phyloP scores from a whole-genome alignment of 2,888 invertebrate species.

The Adelognathus sp. region DNA sequence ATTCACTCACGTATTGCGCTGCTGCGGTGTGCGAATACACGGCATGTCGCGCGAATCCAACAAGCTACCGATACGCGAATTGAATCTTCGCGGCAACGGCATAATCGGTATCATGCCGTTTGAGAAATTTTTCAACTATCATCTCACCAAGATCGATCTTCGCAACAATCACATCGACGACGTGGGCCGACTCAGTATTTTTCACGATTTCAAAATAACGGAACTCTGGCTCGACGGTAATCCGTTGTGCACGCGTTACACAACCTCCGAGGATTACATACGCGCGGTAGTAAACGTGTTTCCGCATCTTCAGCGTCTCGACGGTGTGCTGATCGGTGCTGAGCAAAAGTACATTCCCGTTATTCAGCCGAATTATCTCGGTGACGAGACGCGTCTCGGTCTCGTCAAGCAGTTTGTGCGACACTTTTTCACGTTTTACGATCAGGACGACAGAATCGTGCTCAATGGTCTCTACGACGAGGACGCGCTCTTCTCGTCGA shows the following conservation, averaged over 20 bases:
- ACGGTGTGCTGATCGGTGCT: constrained; percentile 73
- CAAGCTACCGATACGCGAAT: constrained; percentile 72
- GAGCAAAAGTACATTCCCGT: constrained; percentile 69
- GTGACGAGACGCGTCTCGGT: constrained; percentile 66
- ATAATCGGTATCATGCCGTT: constrained; percentile 66
- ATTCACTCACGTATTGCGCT: constrained; percentile 70
- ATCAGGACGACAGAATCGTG: constrained; percentile 75
- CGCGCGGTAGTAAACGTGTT: constrained; percentile 71
- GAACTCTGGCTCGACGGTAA: constrained; percentile 79
- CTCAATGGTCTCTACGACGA: constrained; percentile 77
- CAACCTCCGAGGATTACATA: constrained; percentile 72
- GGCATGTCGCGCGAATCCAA: constrained; percentile 62
- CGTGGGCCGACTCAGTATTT: constrained; percentile 67
- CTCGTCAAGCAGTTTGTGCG: constrained; percentile 76
- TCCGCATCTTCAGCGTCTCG: constrained; percentile 74
- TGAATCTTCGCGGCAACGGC: constrained; percentile 72
- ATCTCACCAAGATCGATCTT: constrained; percentile 73
- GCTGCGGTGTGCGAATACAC: constrained; percentile 64
- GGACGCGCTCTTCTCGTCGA: constrained; percentile 77
- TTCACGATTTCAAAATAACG: constrained; percentile 76
- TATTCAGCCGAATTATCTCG: constrained; percentile 69
- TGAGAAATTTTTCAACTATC: constrained; percentile 74
- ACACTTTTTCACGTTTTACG: constrained; percentile 77
- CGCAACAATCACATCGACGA: constrained; percentile 74
- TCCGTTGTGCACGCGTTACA: constrained; percentile 73